Percentiles rank a stretch among this genome's conserved stretches.
phyloP scores from a whole-genome alignment of 1,140 invertebrate genomes.

The Euwallacea fornicatus region DNA sequence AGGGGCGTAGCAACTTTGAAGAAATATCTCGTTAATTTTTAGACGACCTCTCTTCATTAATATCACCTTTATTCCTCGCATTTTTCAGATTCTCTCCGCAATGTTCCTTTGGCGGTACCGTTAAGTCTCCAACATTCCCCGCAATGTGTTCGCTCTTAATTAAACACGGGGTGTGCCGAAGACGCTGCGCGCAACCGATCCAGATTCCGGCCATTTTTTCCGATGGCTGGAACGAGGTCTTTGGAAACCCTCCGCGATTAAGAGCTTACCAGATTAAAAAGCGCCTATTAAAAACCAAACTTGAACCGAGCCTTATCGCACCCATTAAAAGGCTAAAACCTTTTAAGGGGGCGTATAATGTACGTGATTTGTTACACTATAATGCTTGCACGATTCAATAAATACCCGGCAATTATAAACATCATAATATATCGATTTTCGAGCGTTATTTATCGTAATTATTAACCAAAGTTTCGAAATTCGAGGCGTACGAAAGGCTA shows the following conservation, averaged over 20 bases:
- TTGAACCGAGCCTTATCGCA: conserved; percentile 21
- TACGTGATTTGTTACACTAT: conserved; percentile 28
- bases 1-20: not conserved
- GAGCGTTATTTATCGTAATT: conserved; percentile 32
- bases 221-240: too few species aligned
- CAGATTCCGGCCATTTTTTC: not conserved
- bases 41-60: conserved; percentile 4
- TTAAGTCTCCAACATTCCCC: conserved; percentile 14
- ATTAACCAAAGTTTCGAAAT: conserved; percentile 22
- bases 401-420: conserved; percentile 29
- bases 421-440: conserved; percentile 18
- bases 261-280: not conserved
- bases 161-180: conserved; percentile 5
- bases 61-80: conserved; percentile 6
- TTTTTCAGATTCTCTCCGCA: conserved; percentile 8
- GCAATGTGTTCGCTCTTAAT: conserved; percentile 7
- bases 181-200: not conserved
- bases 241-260: too few species aligned
- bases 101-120: conserved; percentile 13
- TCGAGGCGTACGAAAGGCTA: too few species aligned
- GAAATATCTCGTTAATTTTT: conserved; percentile 1
- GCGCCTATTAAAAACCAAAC: conserved; percentile 26
- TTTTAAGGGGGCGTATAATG: conserved; percentile 25
- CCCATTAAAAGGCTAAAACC: conserved; percentile 26
- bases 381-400: conserved; percentile 29